phyloP scores from a whole-genome alignment of 1,140 invertebrate genomes.

The Glossosoma conforme region DNA sequence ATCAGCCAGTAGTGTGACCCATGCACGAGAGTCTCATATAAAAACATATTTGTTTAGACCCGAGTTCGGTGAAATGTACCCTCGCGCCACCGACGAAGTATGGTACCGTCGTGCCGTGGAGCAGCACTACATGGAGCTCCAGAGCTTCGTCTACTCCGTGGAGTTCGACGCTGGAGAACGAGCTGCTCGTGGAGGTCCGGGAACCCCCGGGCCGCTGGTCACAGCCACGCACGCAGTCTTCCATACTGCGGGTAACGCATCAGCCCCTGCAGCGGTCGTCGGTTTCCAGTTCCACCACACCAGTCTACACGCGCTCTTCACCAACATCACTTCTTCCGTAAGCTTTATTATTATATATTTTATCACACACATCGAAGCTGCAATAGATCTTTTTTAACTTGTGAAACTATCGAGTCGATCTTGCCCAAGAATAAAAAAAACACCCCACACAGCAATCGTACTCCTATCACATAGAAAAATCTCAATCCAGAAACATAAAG shows the following conservation, averaged over 20 bases:
- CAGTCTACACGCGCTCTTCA: conserved; percentile 68
- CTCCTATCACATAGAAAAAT: too few relatives aligned
- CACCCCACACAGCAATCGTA: too few relatives aligned
- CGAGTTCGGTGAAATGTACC: conserved; percentile 58
- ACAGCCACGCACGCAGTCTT: conserved; percentile 88
- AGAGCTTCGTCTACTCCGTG: conserved; percentile 81
- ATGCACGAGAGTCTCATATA: too few relatives aligned
- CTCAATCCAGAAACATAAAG: too few relatives aligned
- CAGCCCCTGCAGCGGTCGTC: conserved; percentile 84
- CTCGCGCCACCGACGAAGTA: conserved; percentile 80
- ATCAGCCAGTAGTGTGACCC: too few relatives aligned
- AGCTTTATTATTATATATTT: conserved; percentile 28
- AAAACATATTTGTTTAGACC: conserved; percentile 42
- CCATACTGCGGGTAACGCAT: conserved; percentile 55
- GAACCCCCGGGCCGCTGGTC: conserved; percentile 54
- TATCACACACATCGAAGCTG: too few relatives aligned
- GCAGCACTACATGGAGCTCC: conserved; percentile 71
- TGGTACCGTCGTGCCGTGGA: conserved; percentile 93
- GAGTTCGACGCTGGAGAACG: conserved; percentile 20
- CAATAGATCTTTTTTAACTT: too few relatives aligned
- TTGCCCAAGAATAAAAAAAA: neutral
- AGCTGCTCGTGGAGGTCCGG: conserved; percentile 37
- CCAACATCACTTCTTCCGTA: conserved; percentile 69
- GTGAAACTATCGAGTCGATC: neutral
- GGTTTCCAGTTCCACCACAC: conserved; percentile 83